Conservation (phyloP, 2,888 invertebrate genomes). For the Platycnemis pennipes region DNA sequence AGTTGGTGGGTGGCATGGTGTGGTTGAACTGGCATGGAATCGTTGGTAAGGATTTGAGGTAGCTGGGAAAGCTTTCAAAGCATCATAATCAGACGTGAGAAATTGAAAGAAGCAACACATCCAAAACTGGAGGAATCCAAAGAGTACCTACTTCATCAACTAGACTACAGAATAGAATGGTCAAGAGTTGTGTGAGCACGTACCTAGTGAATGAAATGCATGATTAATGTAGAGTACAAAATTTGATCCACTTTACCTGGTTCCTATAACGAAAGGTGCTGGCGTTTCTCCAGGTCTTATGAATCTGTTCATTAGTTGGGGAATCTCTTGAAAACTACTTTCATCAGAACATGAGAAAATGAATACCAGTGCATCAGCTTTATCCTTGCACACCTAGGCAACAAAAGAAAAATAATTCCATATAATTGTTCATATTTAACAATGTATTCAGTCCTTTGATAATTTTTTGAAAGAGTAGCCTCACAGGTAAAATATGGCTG, state of each 20-base stretch:
- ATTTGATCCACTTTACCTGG: conserved; percentile 78
- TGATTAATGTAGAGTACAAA: background rate
- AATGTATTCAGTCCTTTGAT: background rate
- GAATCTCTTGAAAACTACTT: conserved; percentile 80
- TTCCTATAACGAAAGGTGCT: conserved; percentile 81
- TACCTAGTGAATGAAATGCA: background rate
- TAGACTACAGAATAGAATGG: no score
- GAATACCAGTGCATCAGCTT: conserved; percentile 80
- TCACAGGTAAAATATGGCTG: conserved; percentile 81
- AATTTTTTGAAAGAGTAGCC: conserved; percentile 70
- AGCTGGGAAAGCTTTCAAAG: no score
- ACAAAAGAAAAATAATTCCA: conserved; percentile 71
- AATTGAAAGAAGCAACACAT: no score
- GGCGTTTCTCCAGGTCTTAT: conserved; percentile 79
- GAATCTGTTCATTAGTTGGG: conserved; percentile 80
- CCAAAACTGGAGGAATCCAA: no score
- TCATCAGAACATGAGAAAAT: conserved; percentile 81
- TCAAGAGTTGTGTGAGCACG: no score
- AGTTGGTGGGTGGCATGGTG: no score
- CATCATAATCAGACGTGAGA: no score
- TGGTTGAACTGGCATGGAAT: no score
- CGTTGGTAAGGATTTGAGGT: no score
- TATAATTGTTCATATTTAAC: background rate
- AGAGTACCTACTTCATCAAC: no score
- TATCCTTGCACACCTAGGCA: conserved; percentile 81